Evolutionary conservation across 2,888 invertebrate genomes (phyloP).

Genomic region (Pogonocherus hispidulus): DNA sequence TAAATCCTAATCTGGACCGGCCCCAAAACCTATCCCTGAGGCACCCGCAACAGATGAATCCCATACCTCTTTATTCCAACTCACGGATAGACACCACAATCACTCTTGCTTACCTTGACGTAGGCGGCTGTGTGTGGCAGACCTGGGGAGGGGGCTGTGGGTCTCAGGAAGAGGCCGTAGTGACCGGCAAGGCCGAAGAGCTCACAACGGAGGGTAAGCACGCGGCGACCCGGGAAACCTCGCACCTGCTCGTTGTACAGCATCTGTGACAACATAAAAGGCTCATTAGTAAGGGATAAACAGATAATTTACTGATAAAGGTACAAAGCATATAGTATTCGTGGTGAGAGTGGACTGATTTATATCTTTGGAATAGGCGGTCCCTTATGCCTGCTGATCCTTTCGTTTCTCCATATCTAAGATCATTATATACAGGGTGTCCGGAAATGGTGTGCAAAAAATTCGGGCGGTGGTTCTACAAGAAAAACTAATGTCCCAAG

Average conservation of each 20-base stretch:
- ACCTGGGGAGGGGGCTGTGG: conserved; percentile 75
- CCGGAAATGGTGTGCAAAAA: too few relatives aligned
- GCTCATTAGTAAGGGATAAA: conserved; percentile 37
- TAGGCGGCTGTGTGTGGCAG: conserved; percentile 78
- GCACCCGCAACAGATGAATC: not conserved
- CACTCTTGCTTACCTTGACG: conserved; percentile 73
- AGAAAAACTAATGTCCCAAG: too few relatives aligned
- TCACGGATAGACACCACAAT: not conserved
- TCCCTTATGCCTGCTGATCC: too few relatives aligned
- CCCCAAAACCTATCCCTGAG: not conserved
- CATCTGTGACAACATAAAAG: conserved; percentile 69
- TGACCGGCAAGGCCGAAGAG: conserved; percentile 87
- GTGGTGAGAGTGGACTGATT: too few relatives aligned
- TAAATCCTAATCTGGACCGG: not conserved
- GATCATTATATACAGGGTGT: too few relatives aligned
- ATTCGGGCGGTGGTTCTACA: too few relatives aligned
- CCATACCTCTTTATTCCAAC: not conserved
- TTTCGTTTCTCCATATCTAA: too few relatives aligned
- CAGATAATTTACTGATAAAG: too few relatives aligned
- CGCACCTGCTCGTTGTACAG: conserved; percentile 84
- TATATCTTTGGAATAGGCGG: too few relatives aligned
- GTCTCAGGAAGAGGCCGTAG: conserved; percentile 81
- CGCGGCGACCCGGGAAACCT: conserved; percentile 79
- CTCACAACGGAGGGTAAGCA: conserved; percentile 81
- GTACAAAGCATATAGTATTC: too few relatives aligned